Base-by-base conservation (phyloP, 1,140 invertebrate species). In the Dendroctonus valens region DNA sequence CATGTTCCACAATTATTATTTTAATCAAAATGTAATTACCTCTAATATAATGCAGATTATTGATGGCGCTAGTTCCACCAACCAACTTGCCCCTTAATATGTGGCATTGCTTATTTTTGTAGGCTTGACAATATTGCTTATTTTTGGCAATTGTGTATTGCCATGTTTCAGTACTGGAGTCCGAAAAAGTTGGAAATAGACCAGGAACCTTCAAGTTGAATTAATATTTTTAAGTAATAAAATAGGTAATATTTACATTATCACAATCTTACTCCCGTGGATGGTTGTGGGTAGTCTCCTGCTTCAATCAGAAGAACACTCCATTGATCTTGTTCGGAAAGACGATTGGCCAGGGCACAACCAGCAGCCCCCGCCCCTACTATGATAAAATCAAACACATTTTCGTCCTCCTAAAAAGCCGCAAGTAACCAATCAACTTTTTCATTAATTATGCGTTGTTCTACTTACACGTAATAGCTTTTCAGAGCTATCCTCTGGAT, bases 331-430 rank as follows among this genome's bases (percentile, higher is more conserved):
- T 68, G 55, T 59, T 80, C 78, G 2, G 83, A 78, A 11, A 87
- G 65, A 41, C 85, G 74, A 59, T 79, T 83, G 0, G 85, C 85
- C 41, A 86, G 50, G 7, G 85, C 82, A 59, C 81, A 80, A 86
- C 94, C 96, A 67, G 94, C 93, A 0, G 94, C 95, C 2, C 96
- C 96, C 2, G 87, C 93, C 0, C 96, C 96, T 37, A 98, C 87
- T 68, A 92, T 81, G 49, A 94, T 90, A 70, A 93, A 93, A 76
- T 94, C 91, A 70, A 92, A 94, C 9, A 58, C 41, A 12, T 37
- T 64, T 41, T 67, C 59, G 5, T 70, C 65, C 9, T 65, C 66
- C 65, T 67, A 42, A 42, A 70, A 59, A 8, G 1, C 11, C 5
- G 0, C 42, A 6, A 41, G 54, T 14, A 6, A 37, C 7, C 7